Conservation (phyloP, 2,797 vertebrate species). For the Heliangelus exortis region DNA sequence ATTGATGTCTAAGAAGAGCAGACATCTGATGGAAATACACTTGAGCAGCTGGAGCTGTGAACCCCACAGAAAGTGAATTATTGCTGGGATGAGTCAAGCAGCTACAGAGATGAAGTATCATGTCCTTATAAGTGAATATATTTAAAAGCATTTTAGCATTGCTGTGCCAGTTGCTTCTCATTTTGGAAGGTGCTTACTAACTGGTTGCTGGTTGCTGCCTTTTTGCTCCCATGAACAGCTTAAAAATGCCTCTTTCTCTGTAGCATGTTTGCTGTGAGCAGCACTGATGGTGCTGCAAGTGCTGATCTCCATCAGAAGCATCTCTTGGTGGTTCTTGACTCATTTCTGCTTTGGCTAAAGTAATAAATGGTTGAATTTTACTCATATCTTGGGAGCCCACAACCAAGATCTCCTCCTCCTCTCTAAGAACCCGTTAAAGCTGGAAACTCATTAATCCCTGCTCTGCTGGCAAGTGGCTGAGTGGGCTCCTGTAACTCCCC, state of each 20-base stretch:
- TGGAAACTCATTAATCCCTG: background rate
- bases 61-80: conserved; percentile 47
- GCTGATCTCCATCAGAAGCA: background rate
- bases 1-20: conserved; percentile 35
- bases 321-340: background rate
- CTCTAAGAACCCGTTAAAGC: background rate
- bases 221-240: conserved; percentile 24
- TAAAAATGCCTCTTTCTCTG: background rate
- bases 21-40: conserved; percentile 58
- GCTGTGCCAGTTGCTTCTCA: background rate
- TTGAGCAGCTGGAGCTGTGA: conserved; percentile 17
- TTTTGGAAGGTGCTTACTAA: conserved; percentile 31
- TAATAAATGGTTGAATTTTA: background rate
- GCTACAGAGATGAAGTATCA: conserved; percentile 35
- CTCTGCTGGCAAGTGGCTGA: background rate
- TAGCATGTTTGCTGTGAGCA: background rate
- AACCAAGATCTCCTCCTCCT: background rate
- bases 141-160: background rate
- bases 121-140: conserved; percentile 58
- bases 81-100: conserved; percentile 41
- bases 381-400: background rate
- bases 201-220: background rate
- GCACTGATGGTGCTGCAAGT: background rate
- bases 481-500: background rate
- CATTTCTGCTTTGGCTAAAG: background rate